Evolutionary conservation across 1,140 invertebrate genomes (phyloP), one percentile per base, ranked within the genome.

Genomic region (Antheraea pernyi): DNA sequence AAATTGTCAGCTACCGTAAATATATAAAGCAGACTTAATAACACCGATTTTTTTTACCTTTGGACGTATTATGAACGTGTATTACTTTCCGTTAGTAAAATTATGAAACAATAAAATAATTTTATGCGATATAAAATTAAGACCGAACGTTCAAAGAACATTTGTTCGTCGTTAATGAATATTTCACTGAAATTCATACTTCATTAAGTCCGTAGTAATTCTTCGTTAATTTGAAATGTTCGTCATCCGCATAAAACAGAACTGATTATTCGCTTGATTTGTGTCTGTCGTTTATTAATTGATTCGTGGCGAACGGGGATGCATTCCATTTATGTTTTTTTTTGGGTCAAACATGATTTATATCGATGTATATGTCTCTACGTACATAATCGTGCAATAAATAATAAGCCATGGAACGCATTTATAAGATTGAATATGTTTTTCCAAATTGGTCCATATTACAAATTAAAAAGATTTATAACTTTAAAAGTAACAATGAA

Each of bases 271-370:
- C 65, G 37, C 37, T 61, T 71, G 66, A 71, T 71, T 71, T 71
- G 64, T 71, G 65, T 60, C 16, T 63, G 66, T 53, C 61, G 65
- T 59, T 71, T 37, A 65, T 71, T 71, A 71, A 71, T 71, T 71
- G 70, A 71, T 68, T 71, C 46, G 65, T 59, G 60, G 58, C 30
- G 19, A 11, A 53, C 46, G 46, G 46, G 46, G 4, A 16, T 13
- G 46, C 13, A 53, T 16, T 53, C 46, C 7, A 13, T 42, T 42
- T 42, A 2, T 42, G 39, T 11, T 11, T 1, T n/a, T n/a, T n/a
- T 42, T 42, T 42, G 39, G 7, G 2, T 42, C 39, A 8, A 11
- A 11, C 2, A 42, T 42, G 7, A 42, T 42, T 11, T 42, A 42
- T 11, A 4, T 4, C 1, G 4, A 30, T 4, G 22, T 30, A 30